Evolutionary conservation across 1,140 invertebrate genomes (phyloP).

Genomic region (Nephila pilipes): DNA sequence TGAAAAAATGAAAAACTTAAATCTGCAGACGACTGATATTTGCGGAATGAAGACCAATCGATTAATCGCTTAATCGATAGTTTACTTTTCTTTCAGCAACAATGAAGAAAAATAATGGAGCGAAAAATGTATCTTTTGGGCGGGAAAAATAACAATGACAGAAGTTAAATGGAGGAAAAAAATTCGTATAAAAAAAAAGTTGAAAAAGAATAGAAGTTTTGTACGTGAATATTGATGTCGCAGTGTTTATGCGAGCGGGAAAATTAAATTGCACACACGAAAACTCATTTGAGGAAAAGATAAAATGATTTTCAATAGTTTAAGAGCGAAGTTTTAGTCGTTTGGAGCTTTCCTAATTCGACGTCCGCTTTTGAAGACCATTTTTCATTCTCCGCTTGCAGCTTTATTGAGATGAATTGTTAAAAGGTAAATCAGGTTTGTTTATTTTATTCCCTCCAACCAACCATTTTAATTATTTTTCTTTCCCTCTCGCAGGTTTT

Average conservation of each 20-base stretch:
- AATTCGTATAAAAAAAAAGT: conserved; percentile 41
- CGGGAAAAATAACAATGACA: conserved; percentile 56
- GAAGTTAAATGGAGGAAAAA: conserved; percentile 13
- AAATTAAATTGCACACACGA: conserved; percentile 69
- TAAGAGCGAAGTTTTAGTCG: conserved; percentile 65
- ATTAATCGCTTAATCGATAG: conserved; percentile 63
- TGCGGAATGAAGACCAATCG: conserved; percentile 42
- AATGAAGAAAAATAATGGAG: conserved; percentile 28
- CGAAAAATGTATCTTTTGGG: conserved; percentile 52
- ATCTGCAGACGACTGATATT: conserved; percentile 13
- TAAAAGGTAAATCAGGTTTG: conserved; percentile 40
- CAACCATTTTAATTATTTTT: conserved; percentile 44
- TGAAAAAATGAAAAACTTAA: background rate
- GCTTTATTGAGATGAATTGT: conserved; percentile 74
- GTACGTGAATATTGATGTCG: conserved; percentile 60
- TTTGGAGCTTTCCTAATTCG: conserved; percentile 40
- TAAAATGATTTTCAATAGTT: conserved; percentile 76
- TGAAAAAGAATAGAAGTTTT: background rate
- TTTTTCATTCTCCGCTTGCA: conserved; percentile 61
- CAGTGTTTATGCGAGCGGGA: conserved; percentile 36
- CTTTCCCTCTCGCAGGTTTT: background rate
- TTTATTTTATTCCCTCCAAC: conserved; percentile 34
- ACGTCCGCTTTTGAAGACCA: conserved; percentile 16
- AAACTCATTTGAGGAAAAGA: conserved; percentile 67
- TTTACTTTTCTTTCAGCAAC: conserved; percentile 39